Base-by-base conservation (phyloP, 37 sponge, comb jelly and placozoan species). In the Cliona cf. orientalis region DNA sequence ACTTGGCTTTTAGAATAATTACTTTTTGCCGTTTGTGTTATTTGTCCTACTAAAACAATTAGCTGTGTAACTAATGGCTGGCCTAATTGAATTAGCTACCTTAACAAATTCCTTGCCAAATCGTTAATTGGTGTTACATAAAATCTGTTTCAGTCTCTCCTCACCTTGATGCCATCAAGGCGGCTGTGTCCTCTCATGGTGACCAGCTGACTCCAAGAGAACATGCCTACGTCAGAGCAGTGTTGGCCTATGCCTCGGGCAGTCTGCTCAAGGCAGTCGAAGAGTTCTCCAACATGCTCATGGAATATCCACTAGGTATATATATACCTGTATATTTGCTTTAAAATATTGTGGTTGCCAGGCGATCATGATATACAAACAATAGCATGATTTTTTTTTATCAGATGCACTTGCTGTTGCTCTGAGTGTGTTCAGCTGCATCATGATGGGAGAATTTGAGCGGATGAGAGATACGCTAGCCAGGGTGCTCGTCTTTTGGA, bases 391-490 rank as follows among this genome's bases (percentile, higher is more conserved):
- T 17, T 49, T 49, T 17, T 17, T 49, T 17, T 49, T 49, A 17
- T 17, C 17, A 43, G 86, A 86, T 40, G 60, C 43, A 44, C 42
- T 79, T 46, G 86, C 86, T 17, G n/a, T 86, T 26, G 22, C 39
- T 12, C 26, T 71, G 26, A 4, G 78, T 5, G 34, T 86, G 17
- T 63, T 29, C 3, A 12, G 41, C 5, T 71, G 71, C 45, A 86
- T 79, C 22, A 61, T 37, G 23, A 42, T 79, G 45, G 86, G 86
- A 42, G 45, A 55, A 11, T 79, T 46, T 62, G 79, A 86, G 74
- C 57, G 42, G 55, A 68, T 86, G 49, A 78, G 86, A 33, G 78
- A 86, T 78, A 45, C 32, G 2, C 29, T 79, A 46, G 71, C 87
- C 22, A 46, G 81, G 34, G 58, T 62, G 0, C 56, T 80, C 33